Evolutionary conservation across 30 jellyfish, hydroid and myxozoan species (phyloP).

Genomic region (Nemopilema nomurai): DNA sequence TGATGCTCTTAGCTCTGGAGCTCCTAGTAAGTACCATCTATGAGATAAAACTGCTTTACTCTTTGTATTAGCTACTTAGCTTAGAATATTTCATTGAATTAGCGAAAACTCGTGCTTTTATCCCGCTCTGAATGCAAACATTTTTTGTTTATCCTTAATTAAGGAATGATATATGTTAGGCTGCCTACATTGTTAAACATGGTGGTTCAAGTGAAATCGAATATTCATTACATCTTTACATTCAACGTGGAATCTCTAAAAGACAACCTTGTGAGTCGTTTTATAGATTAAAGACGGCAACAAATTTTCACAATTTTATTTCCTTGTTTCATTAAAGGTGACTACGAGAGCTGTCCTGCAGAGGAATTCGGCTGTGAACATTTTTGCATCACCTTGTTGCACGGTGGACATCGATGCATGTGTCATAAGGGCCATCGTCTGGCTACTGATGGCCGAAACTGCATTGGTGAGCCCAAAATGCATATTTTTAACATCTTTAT

Average conservation of each 20-base stretch:
- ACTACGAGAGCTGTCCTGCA: constrained; percentile 82
- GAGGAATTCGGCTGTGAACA: constrained; percentile 89
- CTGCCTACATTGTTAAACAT: no score
- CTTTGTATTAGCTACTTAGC: not conserved
- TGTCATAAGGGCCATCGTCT: constrained; percentile 84
- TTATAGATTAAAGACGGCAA: no score
- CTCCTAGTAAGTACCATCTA: constrained; percentile 40
- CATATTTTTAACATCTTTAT: not conserved
- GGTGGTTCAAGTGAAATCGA: no score
- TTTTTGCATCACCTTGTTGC: constrained; percentile 81
- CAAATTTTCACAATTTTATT: no score
- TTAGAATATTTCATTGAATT: not conserved
- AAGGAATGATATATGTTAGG: no score
- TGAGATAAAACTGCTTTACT: not conserved
- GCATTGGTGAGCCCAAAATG: constrained; percentile 44
- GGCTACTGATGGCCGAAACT: constrained; percentile 88
- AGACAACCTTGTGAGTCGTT: no score
- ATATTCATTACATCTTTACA: no score
- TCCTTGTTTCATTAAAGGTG: constrained; percentile 68
- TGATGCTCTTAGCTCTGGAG: constrained; percentile 80
- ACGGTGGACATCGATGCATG: constrained; percentile 97
- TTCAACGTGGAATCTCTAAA: no score
- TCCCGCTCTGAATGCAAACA: no score
- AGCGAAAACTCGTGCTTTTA: no score
- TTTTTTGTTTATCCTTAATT: no score